Evolutionary conservation across 2,888 invertebrate species (phyloP).

Genomic region (Rhabditoides inermis): DNA sequence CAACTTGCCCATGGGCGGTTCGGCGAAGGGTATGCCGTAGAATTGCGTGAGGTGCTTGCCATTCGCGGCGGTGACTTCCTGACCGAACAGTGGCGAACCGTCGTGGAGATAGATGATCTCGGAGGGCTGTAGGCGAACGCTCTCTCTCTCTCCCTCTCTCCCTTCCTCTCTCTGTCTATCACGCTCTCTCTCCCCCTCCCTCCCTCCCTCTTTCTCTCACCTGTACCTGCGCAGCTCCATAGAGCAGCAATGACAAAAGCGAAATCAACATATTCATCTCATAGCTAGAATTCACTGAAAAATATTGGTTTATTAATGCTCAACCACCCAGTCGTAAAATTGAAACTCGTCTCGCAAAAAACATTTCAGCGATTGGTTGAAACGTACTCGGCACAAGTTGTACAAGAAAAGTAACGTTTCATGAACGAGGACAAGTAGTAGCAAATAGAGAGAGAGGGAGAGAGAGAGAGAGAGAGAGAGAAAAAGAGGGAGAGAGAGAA

Average conservation of each 20-base stretch:
- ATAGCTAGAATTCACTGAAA: no score
- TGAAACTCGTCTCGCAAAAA: no score
- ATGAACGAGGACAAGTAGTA: not conserved
- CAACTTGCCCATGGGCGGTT: constrained; percentile 64
- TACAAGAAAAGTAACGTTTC: not conserved
- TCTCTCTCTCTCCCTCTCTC: not conserved
- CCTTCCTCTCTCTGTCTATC: not conserved
- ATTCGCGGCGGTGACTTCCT: constrained; percentile 32
- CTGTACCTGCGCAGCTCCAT: no score
- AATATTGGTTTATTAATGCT: no score
- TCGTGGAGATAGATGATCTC: constrained; percentile 39
- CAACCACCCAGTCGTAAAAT: no score
- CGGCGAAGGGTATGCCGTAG: constrained; percentile 70
- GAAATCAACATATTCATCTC: no score
- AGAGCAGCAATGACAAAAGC: no score
- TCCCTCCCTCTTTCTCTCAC: no score
- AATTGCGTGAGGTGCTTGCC: constrained; percentile 50
- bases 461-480: not conserved
- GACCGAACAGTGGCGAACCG: constrained; percentile 48
- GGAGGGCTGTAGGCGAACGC: constrained; percentile 5
- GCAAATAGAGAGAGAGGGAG: not conserved
- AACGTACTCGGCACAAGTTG: not conserved
- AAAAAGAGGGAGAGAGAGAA: no score
- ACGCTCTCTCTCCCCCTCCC: constrained; percentile 8
- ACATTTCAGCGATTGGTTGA: no score